phyloP scores from a whole-genome alignment of 2,888 invertebrate genomes.

The Cephonodes hylas region DNA sequence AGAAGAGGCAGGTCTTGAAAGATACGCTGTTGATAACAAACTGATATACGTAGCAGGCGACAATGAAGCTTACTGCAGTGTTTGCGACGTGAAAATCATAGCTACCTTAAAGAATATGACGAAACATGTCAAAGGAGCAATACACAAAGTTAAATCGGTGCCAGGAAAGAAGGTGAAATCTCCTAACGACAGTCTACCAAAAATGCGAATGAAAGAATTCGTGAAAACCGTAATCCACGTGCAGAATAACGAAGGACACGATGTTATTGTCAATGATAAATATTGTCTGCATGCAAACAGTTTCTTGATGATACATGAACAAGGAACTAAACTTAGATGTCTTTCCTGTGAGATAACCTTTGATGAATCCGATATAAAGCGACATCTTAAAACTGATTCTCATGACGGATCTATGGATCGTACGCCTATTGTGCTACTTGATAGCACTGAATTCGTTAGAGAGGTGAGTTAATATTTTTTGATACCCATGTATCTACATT shows the following conservation, averaged over 20 bases:
- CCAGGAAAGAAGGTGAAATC: constrained; percentile 20
- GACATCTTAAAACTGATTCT: neutral
- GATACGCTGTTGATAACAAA: neutral
- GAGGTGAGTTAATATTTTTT: neutral
- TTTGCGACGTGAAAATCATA: constrained; percentile 25
- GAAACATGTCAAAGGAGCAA: constrained; percentile 19
- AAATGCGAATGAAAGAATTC: constrained; percentile 11
- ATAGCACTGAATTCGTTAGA: neutral
- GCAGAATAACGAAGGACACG: neutral
- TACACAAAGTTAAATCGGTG: constrained; percentile 9
- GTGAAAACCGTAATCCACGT: neutral
- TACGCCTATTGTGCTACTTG: neutral
- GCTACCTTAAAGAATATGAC: constrained; percentile 16
- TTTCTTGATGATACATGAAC: neutral
- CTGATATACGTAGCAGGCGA: constrained; percentile 18
- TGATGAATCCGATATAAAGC: neutral
- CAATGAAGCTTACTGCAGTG: constrained; percentile 22
- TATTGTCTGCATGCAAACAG: neutral
- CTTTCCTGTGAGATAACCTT: neutral
- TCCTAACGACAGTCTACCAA: neutral
- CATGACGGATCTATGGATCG: neutral
- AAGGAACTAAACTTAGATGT: neutral
- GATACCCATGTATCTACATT: neutral
- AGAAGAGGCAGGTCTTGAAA: constrained; percentile 11
- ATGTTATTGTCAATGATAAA: neutral